Percentiles rank a stretch among this genome's conserved stretches.
These are phyloP conservation scores for Phenacoccus solenopsis DNA, from an alignment of 1,140 invertebrate species.

Conservation along the genomic window DNA sequence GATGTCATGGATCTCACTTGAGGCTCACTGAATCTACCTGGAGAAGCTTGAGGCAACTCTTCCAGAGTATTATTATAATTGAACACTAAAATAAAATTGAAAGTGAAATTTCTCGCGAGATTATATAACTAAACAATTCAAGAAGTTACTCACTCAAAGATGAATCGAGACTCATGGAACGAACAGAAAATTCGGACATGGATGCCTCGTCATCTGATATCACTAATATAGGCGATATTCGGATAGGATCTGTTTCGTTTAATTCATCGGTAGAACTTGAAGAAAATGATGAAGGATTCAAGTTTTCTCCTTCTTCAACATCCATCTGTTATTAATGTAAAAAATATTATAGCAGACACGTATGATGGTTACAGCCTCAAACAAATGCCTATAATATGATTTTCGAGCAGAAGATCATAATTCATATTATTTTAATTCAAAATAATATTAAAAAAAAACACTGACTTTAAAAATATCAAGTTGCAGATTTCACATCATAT, in stretches of 20 bases:
- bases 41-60: not conserved
- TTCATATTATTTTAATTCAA: too few relatives aligned
- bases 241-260: not conserved
- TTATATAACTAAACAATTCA: too few relatives aligned
- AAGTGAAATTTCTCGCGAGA: too few relatives aligned
- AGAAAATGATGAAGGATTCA: not conserved
- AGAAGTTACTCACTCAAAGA: too few relatives aligned
- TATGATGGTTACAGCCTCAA: too few relatives aligned
- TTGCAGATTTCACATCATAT: too few relatives aligned
- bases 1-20: not conserved
- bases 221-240: not conserved
- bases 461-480: too few relatives aligned
- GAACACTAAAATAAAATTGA: not conserved
- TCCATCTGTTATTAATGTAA: not conserved
- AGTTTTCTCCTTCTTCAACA: not conserved
- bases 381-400: too few relatives aligned
- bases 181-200: not conserved
- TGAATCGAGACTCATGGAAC: not conserved
- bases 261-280: not conserved
- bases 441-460: too few relatives aligned
- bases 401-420: too few relatives aligned
- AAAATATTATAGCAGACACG: too few relatives aligned
- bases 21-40: not conserved
- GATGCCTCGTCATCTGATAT: not conserved
- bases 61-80: not conserved